These are phyloP conservation scores for Molothrus aeneus DNA, from an alignment of 2,797 vertebrate species.

Conservation along the genomic window DNA sequence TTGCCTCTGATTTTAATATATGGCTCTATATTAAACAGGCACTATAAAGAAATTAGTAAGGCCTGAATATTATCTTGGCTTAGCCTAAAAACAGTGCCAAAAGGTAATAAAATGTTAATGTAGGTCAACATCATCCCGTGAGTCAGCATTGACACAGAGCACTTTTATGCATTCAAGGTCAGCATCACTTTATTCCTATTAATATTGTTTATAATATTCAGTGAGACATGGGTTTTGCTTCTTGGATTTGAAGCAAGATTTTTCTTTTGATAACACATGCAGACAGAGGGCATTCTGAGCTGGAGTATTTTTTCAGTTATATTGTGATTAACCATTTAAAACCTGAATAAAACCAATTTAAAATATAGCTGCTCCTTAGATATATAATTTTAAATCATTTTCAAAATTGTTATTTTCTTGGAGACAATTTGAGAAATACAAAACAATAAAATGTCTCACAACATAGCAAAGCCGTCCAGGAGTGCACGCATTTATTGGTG, in stretches of 20 bases:
- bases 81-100: neutral
- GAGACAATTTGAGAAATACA: neutral
- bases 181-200: neutral
- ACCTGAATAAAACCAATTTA: neutral
- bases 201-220: neutral
- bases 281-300: neutral
- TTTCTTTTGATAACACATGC: neutral
- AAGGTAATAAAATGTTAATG: conserved; percentile 23
- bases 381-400: neutral
- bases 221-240: neutral
- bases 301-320: neutral
- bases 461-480: neutral
- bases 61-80: neutral
- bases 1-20: neutral
- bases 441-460: neutral
- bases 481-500: neutral
- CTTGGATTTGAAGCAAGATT: neutral
- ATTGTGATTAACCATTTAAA: neutral
- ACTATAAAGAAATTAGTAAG: neutral
- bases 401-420: neutral
- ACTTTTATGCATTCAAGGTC: conserved; percentile 7
- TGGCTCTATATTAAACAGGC: neutral
- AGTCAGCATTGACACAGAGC: neutral
- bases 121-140: neutral
- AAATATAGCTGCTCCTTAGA: neutral